Evolutionary conservation across 2,888 invertebrate species (phyloP), one percentile per base, ranked within the genome.

Genomic region (Scaptomyza flava): DNA sequence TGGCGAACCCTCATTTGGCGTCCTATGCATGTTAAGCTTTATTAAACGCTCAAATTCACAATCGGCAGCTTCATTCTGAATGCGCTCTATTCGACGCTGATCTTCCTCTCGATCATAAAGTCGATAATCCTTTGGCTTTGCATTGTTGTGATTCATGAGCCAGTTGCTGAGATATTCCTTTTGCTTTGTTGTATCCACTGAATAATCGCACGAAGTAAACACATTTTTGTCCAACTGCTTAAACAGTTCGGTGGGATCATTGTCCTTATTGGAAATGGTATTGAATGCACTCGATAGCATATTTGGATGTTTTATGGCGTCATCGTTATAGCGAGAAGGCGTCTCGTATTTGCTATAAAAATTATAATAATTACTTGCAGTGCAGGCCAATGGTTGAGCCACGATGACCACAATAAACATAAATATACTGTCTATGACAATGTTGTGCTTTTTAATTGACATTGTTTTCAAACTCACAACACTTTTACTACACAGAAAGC

Each of bases 381-480:
- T 42, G 62, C 41, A 6, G 30, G 45, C 17, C 30, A 36, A 38
- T 12, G 62, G 12, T 33, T 27, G 68, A 6, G 47, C 46, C 43
- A 46, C 36, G 12, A 50, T 48, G 36, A 68, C 17, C 47, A 69
- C 45, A 38, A 72, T 42, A 51, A 68, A 54, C 38, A 14, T 67
- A 42, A 80, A 43, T 56, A 61, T 43, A 59, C 68, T 20, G 57
- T 73, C 23, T 56, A 33, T 12, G 34, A 50, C 12, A 52, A 36
- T 11, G 45, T 57, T 58, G 56, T 50, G 45, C 47, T n/a, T 56
- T 30, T 34, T 45, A 46, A 56, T 68, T 82, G 83, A 71, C 86
- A 82, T 82, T 70, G 73, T 82, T 85, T 42, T 63, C 66, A 50
- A 61, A 41, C 59, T 47, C 42, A 46, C 30, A 48, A 51, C 66